phyloP scores from a whole-genome alignment of 2,888 invertebrate species.

The Dendrolimus houi region DNA sequence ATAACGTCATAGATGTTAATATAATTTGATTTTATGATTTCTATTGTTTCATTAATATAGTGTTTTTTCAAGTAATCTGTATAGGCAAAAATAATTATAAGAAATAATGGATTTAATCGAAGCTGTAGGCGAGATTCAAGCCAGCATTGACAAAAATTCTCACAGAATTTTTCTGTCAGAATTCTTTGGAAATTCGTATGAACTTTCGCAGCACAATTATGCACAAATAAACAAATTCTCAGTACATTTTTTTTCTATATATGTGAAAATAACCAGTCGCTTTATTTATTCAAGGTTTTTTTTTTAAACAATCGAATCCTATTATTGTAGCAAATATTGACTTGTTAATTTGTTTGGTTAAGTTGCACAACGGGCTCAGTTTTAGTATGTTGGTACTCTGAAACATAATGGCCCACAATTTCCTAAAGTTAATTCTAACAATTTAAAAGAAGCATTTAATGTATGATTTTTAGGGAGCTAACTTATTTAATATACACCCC shows the following conservation, averaged over 20 bases:
- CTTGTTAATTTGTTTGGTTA: neutral
- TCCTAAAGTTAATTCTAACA: constrained; percentile 3
- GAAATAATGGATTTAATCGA: too few species aligned
- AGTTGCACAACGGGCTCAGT: neutral
- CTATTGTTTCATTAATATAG: too few species aligned
- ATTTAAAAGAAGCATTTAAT: constrained; percentile 51
- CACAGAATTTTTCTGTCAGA: too few species aligned
- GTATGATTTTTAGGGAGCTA: constrained; percentile 39
- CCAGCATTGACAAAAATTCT: too few species aligned
- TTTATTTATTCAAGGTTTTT: neutral
- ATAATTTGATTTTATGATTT: too few species aligned
- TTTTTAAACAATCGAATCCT: neutral
- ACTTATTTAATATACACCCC: constrained; percentile 29
- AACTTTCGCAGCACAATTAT: neutral
- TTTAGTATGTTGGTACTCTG: too few species aligned
- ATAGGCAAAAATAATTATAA: too few species aligned
- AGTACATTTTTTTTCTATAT: neutral
- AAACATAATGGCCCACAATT: neutral
- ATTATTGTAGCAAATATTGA: neutral
- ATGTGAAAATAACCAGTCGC: neutral
- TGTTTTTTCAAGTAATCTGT: too few species aligned
- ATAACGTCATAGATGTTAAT: too few species aligned
- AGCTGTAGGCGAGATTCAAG: too few species aligned
- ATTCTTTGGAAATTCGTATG: too few species aligned
- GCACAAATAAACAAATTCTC: neutral